Conservation (phyloP, 2,888 invertebrate genomes). For the Pterostichus madidus region DNA sequence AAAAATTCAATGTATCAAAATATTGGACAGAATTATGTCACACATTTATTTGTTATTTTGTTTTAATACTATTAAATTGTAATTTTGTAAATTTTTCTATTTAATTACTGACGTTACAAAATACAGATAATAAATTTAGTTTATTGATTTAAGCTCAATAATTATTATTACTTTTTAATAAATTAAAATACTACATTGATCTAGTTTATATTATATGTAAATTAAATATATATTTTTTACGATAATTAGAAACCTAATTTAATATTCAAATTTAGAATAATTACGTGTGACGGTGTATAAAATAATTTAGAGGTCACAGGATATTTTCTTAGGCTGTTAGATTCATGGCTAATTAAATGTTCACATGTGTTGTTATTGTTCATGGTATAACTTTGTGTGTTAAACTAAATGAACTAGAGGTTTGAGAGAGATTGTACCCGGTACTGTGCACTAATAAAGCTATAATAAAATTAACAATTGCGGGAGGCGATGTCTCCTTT, state of each 20-base stretch:
- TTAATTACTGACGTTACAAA: no score
- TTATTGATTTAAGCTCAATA: no score
- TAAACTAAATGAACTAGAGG: conserved; percentile 15
- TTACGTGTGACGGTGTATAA: conserved; percentile 3
- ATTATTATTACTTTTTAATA: no score
- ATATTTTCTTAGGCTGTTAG: neutral
- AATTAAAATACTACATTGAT: no score
- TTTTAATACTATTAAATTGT: no score
- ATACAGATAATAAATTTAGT: no score
- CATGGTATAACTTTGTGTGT: neutral
- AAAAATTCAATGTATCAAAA: no score
- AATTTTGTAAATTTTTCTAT: no score
- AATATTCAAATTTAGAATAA: conserved; percentile 54
- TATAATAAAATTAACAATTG: conserved; percentile 37
- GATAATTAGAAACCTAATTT: conserved; percentile 54
- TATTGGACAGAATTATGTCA: no score
- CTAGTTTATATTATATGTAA: no score
- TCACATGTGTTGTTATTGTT: neutral
- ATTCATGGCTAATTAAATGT: no score
- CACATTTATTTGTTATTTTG: no score
- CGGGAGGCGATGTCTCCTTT: conserved; percentile 28
- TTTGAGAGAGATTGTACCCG: conserved; percentile 35
- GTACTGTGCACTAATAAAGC: conserved; percentile 34
- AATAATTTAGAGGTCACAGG: neutral
- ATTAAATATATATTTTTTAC: conserved; percentile 30